Conservation (phyloP, 2,113 vertebrate genomes). For the Tretioscincus oriximinensis region DNA sequence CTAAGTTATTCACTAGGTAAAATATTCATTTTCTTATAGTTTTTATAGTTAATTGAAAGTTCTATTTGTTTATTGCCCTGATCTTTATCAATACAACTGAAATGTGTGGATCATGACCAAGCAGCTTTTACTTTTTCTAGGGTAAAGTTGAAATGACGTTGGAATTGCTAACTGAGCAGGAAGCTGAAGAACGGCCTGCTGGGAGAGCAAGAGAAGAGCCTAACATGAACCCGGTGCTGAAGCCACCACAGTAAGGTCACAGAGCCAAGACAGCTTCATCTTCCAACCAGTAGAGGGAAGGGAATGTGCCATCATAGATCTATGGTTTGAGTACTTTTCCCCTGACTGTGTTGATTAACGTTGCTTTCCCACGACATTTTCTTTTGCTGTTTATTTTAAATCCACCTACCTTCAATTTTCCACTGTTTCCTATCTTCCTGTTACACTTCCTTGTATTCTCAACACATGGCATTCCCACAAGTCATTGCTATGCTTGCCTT, state of each 20-base stretch:
- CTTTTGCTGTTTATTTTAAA: neutral
- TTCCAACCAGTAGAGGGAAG: accelerated
- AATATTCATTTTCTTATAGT: no score
- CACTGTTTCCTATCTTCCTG: no score
- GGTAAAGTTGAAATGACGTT: constrained; percentile 73
- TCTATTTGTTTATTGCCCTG: no score
- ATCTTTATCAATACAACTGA: no score
- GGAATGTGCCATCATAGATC: neutral
- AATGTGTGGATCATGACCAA: no score
- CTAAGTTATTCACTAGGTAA: no score
- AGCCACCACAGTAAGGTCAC: constrained; percentile 60
- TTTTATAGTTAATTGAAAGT: no score
- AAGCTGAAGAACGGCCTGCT: constrained; percentile 61
- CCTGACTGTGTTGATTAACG: neutral
- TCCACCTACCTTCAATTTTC: no score
- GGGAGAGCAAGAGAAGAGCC: constrained; percentile 69
- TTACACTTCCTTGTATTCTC: no score
- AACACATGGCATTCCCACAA: no score
- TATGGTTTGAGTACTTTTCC: neutral
- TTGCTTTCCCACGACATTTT: neutral
- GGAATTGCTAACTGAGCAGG: constrained; percentile 60
- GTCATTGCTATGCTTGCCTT: no score
- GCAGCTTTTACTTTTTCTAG: constrained; percentile 31
- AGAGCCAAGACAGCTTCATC: accelerated
- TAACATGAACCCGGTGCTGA: constrained; percentile 66